phyloP scores from a whole-genome alignment of 2,888 invertebrate genomes.

The Orthosia cruda region DNA sequence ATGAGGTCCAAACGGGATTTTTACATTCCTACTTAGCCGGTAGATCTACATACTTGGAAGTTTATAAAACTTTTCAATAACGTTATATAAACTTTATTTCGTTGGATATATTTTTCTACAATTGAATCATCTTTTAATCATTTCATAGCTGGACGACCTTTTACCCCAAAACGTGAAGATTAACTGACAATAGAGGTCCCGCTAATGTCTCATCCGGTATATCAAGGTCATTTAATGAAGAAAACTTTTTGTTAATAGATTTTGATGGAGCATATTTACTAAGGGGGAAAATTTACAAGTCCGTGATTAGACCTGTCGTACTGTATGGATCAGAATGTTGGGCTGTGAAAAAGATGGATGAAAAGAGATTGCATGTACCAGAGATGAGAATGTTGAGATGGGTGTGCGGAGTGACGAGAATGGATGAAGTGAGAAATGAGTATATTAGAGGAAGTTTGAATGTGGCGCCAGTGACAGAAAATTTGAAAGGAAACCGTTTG shows the following conservation, averaged over 20 bases:
- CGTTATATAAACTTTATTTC: slow-evolving; percentile 7
- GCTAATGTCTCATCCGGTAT: background rate
- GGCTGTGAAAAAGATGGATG: too few species aligned
- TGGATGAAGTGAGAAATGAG: too few species aligned
- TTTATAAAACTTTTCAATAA: slow-evolving; percentile 16
- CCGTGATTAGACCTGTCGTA: too few species aligned
- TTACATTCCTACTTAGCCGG: slow-evolving; percentile 7
- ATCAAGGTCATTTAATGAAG: background rate
- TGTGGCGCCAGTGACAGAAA: too few species aligned
- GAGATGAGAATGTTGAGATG: too few species aligned
- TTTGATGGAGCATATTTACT: background rate
- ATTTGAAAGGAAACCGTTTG: too few species aligned
- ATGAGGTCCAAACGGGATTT: slow-evolving; percentile 22
- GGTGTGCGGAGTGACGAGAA: too few species aligned
- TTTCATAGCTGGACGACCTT: slow-evolving; percentile 28
- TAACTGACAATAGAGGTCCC: slow-evolving; percentile 16
- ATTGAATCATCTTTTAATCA: slow-evolving; percentile 12
- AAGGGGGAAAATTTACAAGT: too few species aligned
- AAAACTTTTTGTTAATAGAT: background rate
- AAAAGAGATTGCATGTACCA: too few species aligned
- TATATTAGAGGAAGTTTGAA: too few species aligned
- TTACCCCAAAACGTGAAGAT: slow-evolving; percentile 10
- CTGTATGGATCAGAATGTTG: too few species aligned
- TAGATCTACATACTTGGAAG: background rate
- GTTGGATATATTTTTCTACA: slow-evolving; percentile 13